Base-by-base conservation (phyloP, 2,888 invertebrate genomes). In the Oscheius sp. region DNA sequence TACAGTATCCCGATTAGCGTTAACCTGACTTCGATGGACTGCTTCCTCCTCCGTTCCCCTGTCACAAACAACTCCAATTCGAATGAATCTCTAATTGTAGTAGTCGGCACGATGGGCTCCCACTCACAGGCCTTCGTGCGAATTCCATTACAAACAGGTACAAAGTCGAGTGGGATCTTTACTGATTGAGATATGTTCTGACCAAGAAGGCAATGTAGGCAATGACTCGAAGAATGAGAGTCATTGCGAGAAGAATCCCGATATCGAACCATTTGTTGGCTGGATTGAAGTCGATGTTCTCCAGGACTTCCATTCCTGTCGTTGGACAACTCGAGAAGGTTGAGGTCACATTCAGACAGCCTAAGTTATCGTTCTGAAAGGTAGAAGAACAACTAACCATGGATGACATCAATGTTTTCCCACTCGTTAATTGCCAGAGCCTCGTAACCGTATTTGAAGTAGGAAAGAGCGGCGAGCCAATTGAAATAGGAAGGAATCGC, bases 381-480 rank as follows among this genome's bases (percentile, higher is more conserved):
- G 21, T 48, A 53, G 35, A 29, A 42, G 33, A 29, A 53, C 11
- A 2, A 37, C 62, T 33, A 29, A 79, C 79, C 78, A 48, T 73
- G 65, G 55, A 86, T 84, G 13, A 78, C 58, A 7, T 68, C 42
- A 32, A 84, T 75, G 21, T 78, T 74, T 21, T 79, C 77, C 86
- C 86, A 86, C 63, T 85, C 78, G 70, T 84, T 85, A 66, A 86
- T 81, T 2, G 83, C 79, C 33, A 84, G 65, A 0, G 83, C 80
- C 60, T 86, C 85, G 65, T 83, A 86, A 21, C 83, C 83, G 71
- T 84, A 86, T 78, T 83, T 83, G 76, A 84, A 84, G 73, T 84
- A 84, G 13, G 81, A 82, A 0, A 84, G 72, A 1, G 79, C 77
- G 0, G 84, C 79, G 0, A 84, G 66, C 84, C 84, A 84, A 21